Evolutionary conservation across 2,113 vertebrate genomes (phyloP).

Genomic region (Salvelinus namaycush): DNA sequence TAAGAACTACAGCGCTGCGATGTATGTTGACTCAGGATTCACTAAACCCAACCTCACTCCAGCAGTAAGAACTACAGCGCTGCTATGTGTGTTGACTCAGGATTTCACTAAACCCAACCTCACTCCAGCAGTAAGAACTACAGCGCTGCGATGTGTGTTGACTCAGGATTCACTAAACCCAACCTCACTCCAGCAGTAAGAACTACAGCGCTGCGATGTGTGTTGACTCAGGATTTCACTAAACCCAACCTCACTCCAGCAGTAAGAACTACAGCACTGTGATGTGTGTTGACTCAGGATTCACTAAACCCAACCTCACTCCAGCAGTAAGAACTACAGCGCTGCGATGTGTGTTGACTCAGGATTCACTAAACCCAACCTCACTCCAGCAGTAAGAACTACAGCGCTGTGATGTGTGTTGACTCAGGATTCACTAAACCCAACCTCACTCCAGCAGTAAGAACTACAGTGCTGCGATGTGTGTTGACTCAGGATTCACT

Average conservation of each 20-base stretch:
- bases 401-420: conserved; percentile 1
- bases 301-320: neutral
- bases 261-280: neutral
- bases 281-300: neutral
- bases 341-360: neutral
- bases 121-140: neutral
- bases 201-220: neutral
- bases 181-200: neutral
- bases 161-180: neutral
- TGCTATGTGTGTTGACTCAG: neutral
- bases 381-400: neutral
- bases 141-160: neutral
- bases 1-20: neutral
- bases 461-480: neutral
- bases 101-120: neutral
- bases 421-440: neutral
- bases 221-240: neutral
- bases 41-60: neutral
- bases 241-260: neutral
- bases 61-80: neutral
- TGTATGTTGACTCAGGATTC: neutral
- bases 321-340: neutral
- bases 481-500: neutral
- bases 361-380: neutral
- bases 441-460: neutral